Evolutionary conservation across 2,797 vertebrate species (phyloP).

Genomic region (Myiotriccus ornatus): DNA sequence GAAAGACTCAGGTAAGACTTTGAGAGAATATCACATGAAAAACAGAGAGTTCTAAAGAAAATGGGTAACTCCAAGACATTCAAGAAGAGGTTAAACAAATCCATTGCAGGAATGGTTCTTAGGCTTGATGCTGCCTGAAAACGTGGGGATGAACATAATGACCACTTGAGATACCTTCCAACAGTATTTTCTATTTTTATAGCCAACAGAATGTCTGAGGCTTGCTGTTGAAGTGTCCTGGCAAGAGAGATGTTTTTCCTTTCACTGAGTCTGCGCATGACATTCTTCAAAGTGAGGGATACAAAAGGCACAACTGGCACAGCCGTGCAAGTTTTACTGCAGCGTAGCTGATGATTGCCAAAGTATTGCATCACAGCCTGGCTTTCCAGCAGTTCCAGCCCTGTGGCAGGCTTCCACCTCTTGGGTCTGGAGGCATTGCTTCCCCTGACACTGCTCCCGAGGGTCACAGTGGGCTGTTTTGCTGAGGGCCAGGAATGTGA

Average conservation of each 20-base stretch:
- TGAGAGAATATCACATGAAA: neutral
- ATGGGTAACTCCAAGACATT: neutral
- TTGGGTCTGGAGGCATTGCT: neutral
- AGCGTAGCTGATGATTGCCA: neutral
- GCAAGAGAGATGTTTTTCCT: neutral
- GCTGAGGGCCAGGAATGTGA: neutral
- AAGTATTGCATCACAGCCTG: neutral
- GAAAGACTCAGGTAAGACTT: neutral
- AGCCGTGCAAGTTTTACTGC: neutral
- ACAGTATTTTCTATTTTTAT: neutral
- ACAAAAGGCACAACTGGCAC: neutral
- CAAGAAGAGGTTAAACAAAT: neutral
- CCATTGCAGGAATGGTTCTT: neutral
- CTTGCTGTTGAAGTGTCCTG: neutral
- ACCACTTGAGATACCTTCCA: neutral
- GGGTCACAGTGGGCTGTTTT: neutral
- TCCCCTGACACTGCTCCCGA: neutral
- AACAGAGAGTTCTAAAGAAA: neutral
- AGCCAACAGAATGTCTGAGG: neutral
- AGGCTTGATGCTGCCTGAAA: neutral
- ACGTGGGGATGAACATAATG: neutral
- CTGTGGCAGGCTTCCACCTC: neutral
- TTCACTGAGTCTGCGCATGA: neutral
- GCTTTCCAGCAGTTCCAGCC: neutral
- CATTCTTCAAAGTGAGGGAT: neutral